Conservation (phyloP, 2,113 vertebrate species). For the Anarhynchus alexandrinus region DNA sequence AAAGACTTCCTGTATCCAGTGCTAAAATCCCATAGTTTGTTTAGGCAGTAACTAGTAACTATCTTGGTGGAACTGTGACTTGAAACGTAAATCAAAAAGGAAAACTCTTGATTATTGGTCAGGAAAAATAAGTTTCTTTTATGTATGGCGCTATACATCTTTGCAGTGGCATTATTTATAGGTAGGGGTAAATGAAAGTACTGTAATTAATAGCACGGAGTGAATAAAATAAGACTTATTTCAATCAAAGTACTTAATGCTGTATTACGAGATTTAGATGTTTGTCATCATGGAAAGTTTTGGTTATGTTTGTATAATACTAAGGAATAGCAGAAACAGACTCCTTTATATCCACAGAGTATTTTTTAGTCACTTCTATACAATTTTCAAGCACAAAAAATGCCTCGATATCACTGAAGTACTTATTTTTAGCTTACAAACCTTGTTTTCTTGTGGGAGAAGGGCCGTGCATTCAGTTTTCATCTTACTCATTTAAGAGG, state of each 20-base stretch:
- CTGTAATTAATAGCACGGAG: background rate
- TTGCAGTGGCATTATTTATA: background rate
- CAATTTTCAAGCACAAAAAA: background rate
- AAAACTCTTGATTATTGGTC: background rate
- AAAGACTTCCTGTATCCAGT: background rate
- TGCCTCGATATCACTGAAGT: background rate
- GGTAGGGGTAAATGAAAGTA: background rate
- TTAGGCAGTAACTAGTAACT: background rate
- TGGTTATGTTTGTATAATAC: background rate
- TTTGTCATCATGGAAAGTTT: background rate
- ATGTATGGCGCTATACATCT: background rate
- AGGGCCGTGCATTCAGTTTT: background rate
- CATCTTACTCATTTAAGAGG: background rate
- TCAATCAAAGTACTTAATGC: background rate
- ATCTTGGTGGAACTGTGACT: background rate
- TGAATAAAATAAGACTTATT: background rate
- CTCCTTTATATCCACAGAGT: background rate
- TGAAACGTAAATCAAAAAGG: background rate
- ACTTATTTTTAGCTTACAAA: background rate
- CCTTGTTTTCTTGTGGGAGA: background rate
- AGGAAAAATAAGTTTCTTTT: background rate
- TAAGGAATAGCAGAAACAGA: background rate
- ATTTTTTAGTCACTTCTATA: background rate
- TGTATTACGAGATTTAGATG: background rate
- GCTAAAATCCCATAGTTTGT: background rate